A percentile compares a stretch with the other conserved stretches of the same genome.
These are phyloP conservation scores for Chionoecetes opilio DNA, from an alignment of 1,140 invertebrate genomes.

Conservation along the genomic window DNA sequence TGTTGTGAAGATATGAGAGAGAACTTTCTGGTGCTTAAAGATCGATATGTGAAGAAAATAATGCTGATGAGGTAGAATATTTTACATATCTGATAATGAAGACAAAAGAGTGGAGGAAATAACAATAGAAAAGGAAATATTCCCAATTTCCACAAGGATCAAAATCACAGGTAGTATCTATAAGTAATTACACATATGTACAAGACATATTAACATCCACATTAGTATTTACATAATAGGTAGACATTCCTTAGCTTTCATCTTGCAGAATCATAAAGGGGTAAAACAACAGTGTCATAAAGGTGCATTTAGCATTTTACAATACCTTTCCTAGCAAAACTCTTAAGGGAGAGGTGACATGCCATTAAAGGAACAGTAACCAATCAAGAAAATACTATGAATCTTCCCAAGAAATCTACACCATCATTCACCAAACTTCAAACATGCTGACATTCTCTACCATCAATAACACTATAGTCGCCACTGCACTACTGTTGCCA, in stretches of 20 bases:
- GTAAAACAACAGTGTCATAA: neutral
- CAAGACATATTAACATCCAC: neutral
- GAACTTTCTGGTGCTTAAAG: too few relatives aligned
- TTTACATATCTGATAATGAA: too few relatives aligned
- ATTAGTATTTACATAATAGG: conserved; percentile 19
- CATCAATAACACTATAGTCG: too few relatives aligned
- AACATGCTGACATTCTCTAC: conserved; percentile 27
- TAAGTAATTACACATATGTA: neutral
- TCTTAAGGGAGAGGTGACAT: neutral
- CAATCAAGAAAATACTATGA: neutral
- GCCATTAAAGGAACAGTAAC: neutral
- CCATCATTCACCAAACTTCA: neutral
- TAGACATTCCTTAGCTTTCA: neutral
- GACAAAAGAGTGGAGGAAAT: too few relatives aligned
- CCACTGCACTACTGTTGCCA: too few relatives aligned
- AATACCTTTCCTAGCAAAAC: neutral
- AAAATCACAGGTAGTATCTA: conserved; percentile 1
- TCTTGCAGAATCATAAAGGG: neutral
- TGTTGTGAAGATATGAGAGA: too few relatives aligned
- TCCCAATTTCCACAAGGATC: neutral
- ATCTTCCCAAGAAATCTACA: neutral
- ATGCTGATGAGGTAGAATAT: too few relatives aligned
- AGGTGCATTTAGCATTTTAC: neutral
- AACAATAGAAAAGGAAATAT: too few relatives aligned
- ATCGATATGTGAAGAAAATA: too few relatives aligned